Evolutionary conservation across 2,113 vertebrate species (phyloP).

Genomic region (Petaurus breviceps): DNA sequence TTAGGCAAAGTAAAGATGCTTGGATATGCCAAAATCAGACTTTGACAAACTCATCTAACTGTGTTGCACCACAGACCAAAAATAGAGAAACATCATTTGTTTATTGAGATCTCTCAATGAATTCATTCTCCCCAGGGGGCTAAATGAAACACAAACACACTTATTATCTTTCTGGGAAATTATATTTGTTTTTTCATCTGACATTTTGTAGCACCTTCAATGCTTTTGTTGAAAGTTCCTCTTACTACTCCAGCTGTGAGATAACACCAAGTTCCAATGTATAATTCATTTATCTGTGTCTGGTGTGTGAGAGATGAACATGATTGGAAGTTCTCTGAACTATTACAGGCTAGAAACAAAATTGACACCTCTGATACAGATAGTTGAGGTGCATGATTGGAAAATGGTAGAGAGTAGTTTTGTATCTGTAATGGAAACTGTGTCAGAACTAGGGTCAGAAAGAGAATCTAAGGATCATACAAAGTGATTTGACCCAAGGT

Average conservation of each 20-base stretch:
- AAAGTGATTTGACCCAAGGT: too few species aligned
- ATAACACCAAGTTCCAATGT: neutral
- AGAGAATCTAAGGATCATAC: too few species aligned
- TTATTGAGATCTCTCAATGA: neutral
- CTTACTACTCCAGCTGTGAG: neutral
- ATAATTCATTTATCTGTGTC: neutral
- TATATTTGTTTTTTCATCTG: neutral
- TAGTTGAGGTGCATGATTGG: neutral
- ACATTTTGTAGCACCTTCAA: neutral
- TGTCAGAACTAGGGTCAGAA: too few species aligned
- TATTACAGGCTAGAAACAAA: neutral
- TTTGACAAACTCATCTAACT: neutral
- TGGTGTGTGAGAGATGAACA: too few species aligned
- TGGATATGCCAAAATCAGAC: neutral
- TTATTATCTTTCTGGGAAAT: neutral
- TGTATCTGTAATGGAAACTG: too few species aligned
- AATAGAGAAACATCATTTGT: neutral
- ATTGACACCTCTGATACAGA: neutral
- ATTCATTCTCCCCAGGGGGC: neutral
- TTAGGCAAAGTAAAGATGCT: neutral
- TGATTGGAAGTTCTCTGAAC: too few species aligned
- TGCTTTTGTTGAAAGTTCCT: neutral
- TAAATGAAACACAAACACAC: too few species aligned
- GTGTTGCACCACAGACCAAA: neutral
- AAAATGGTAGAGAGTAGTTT: neutral